Conservation (phyloP, 2,113 vertebrate genomes). For the Halichoerus grypus region DNA sequence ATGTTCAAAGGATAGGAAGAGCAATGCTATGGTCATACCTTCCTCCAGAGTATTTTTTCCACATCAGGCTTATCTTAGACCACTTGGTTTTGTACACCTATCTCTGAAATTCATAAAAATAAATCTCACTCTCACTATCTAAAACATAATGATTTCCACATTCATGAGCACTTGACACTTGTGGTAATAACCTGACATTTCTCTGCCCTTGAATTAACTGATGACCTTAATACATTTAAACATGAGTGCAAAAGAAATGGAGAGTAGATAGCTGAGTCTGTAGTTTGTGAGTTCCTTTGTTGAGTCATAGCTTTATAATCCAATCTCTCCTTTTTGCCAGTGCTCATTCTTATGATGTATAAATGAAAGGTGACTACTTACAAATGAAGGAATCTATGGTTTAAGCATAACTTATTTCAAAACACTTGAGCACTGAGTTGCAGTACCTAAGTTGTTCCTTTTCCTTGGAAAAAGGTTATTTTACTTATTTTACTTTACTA, state of each 20-base stretch:
- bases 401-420: slow-evolving; percentile 55
- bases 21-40: not conserved
- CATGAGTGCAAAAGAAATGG: slow-evolving; percentile 59
- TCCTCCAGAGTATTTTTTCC: not conserved
- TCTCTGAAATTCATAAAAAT: slow-evolving; percentile 29
- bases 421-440: slow-evolving; percentile 11
- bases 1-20: not conserved
- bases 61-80: slow-evolving; percentile 22
- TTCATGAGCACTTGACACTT: slow-evolving; percentile 66
- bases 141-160: slow-evolving; percentile 66
- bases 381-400: slow-evolving; percentile 42
- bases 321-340: not conserved
- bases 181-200: slow-evolving; percentile 75
- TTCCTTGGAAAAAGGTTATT: slow-evolving; percentile 57
- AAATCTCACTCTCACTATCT: not conserved
- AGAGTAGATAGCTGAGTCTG: not conserved
- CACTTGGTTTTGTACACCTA: slow-evolving; percentile 28
- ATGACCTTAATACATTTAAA: slow-evolving; percentile 76
- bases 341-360: slow-evolving; percentile 35
- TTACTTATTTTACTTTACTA: not conserved
- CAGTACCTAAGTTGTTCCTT: not conserved
- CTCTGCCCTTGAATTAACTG: slow-evolving; percentile 75
- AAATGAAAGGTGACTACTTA: slow-evolving; percentile 55
- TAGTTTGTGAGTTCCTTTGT: slow-evolving; percentile 54
- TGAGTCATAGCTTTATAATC: slow-evolving; percentile 63